A percentile compares a stretch with the other conserved stretches of the same genome.
Conservation (phyloP, 1,140 invertebrate genomes). For the Scaptomyza montana region DNA sequence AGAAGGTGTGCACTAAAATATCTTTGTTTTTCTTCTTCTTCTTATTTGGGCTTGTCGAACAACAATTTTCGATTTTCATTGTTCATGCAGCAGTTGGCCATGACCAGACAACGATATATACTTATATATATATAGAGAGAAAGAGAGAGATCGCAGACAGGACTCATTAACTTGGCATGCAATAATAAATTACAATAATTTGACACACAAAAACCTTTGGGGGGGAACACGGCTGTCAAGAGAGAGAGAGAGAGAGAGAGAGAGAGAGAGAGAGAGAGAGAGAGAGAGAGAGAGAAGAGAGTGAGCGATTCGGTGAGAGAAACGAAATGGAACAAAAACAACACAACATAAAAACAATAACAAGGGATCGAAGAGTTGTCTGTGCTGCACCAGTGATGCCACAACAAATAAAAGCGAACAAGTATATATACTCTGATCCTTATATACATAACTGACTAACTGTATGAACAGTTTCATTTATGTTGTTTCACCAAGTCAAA, state of each 20-base stretch:
- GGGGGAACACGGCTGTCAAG: background rate
- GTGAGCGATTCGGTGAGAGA: background rate
- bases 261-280: background rate
- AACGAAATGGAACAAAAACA: conserved; percentile 14
- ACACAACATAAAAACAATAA: background rate
- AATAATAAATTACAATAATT: conserved; percentile 78
- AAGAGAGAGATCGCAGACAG: conserved; percentile 26
- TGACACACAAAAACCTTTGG: conserved; percentile 48
- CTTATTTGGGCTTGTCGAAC: conserved; percentile 5
- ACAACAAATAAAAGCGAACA: background rate
- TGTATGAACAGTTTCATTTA: too few species aligned
- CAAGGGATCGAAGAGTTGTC: conserved; percentile 14
- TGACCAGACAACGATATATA: background rate
- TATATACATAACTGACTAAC: too few species aligned
- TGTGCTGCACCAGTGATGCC: conserved; percentile 2
- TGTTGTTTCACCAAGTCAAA: too few species aligned
- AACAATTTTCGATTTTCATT: conserved; percentile 43
- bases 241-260: conserved; percentile 15
- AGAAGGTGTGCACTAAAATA: conserved; percentile 53
- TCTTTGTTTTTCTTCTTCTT: conserved; percentile 23
- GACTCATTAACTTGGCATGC: conserved; percentile 74
- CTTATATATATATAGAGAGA: background rate
- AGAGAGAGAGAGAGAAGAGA: conserved; percentile 14
- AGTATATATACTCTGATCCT: too few species aligned
- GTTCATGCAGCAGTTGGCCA: conserved; percentile 23